A percentile compares a stretch with the other conserved stretches of the same genome.
Conservation (phyloP, 1,140 invertebrate genomes). For the Drosophila pallidifrons region DNA sequence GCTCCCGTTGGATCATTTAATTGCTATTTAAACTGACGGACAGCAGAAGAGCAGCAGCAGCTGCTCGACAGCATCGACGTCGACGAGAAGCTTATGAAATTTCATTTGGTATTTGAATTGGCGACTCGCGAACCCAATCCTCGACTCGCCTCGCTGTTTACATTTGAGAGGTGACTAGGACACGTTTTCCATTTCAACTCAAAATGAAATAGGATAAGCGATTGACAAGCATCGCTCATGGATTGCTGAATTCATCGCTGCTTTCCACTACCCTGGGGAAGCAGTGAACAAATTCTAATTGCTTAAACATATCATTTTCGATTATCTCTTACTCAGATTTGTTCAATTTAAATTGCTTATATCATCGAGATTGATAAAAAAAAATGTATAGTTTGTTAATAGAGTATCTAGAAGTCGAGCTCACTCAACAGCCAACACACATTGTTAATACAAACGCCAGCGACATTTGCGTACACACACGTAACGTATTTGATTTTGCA, state of each 20-base stretch:
- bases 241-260: neutral
- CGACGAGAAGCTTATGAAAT: constrained; percentile 66
- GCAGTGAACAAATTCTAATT: no score
- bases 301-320: no score
- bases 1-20: constrained; percentile 58
- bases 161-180: constrained; percentile 55
- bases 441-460: constrained; percentile 5
- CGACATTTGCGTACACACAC: neutral
- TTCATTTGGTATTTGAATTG: constrained; percentile 73
- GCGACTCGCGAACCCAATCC: constrained; percentile 26
- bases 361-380: no score
- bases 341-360: no score
- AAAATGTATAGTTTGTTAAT: neutral
- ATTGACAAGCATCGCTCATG: constrained; percentile 56
- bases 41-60: neutral
- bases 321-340: no score
- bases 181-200: constrained; percentile 64
- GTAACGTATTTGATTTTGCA: constrained; percentile 84
- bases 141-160: constrained; percentile 45
- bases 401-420: constrained; percentile 3
- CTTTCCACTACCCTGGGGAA: constrained; percentile 6
- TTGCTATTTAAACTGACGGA: constrained; percentile 72
- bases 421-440: neutral
- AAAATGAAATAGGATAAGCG: constrained; percentile 5
- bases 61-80: neutral